Base-by-base conservation (phyloP, 2,888 invertebrate species). In the Ashinkailepas kermadecensis region DNA sequence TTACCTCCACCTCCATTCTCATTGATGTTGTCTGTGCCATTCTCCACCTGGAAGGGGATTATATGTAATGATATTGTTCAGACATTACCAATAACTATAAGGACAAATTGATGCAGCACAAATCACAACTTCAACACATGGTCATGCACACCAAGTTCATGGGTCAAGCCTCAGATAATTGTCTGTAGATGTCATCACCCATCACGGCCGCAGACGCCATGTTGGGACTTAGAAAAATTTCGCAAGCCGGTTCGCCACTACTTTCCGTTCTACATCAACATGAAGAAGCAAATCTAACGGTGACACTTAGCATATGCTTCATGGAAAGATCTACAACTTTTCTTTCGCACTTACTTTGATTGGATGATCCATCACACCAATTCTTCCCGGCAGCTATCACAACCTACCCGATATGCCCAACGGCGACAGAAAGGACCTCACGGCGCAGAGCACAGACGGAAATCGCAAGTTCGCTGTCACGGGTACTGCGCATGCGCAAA, bases 161-260 rank as follows among this genome's bases (percentile, higher is more conserved):
- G 39, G 39, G 39, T 39, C 39, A 39, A 39, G 39, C 39, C 39
- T 39, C 39, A 39, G 39, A 39, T 4, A 39, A 39, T 39, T 39
- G 4, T 4, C 39, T 39, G 39, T 4, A 4, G 39, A 39, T 39
- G 39, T 4, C 39, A 39, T 39, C 39, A 39, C 39, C 39, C 39
- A 39, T 39, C 39, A 4, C 39, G 39, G 39, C 74, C 74, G 74
- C 74, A 54, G 74, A 74, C 74, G 93, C 93, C 93, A 93, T 94
- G 92, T 93, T 93, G 92, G 92, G 93, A 93, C 93, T 93, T 93
- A 91, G 91, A 91, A 91, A 90, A 91, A 88, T 91, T 91, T 89
- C 18, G 54, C 54, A 25, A 54, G 54, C 59, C 67, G 25, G 67
- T 21, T 21, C 11, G 39, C 39, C 10, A 39, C 13, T 23, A 12